These are phyloP conservation scores for Cossypha polioptera DNA, from an alignment of 2,797 vertebrate genomes.

Conservation along the genomic window DNA sequence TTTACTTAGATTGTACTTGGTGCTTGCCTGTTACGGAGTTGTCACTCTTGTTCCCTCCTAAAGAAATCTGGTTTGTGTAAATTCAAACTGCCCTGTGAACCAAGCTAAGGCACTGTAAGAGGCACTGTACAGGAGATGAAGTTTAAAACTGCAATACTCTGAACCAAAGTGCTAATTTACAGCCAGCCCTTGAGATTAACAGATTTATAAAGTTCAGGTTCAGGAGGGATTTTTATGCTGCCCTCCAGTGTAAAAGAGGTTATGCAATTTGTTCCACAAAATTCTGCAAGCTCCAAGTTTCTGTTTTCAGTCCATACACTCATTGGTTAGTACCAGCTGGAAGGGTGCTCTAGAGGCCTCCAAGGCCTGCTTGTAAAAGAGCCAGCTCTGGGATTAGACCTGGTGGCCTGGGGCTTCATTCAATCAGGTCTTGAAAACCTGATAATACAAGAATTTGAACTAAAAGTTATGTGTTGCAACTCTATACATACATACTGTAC, in stretches of 20 bases:
- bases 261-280: neutral
- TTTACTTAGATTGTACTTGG: neutral
- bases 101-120: rapidly evolving
- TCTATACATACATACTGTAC: neutral
- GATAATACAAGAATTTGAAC: neutral
- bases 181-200: neutral
- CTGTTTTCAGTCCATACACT: neutral
- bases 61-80: neutral
- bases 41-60: neutral
- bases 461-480: neutral
- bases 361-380: neutral
- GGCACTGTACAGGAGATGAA: neutral
- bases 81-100: neutral
- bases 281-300: neutral
- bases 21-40: neutral
- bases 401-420: neutral
- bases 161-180: neutral
- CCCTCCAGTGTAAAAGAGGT: neutral
- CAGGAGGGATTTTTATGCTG: neutral
- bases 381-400: neutral
- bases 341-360: neutral
- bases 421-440: neutral
- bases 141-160: neutral
- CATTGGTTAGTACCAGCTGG: neutral
- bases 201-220: neutral